Evolutionary conservation across 1,140 invertebrate species (phyloP), one percentile per base, ranked within the genome.

Genomic region (Lasioglossum albipes): DNA sequence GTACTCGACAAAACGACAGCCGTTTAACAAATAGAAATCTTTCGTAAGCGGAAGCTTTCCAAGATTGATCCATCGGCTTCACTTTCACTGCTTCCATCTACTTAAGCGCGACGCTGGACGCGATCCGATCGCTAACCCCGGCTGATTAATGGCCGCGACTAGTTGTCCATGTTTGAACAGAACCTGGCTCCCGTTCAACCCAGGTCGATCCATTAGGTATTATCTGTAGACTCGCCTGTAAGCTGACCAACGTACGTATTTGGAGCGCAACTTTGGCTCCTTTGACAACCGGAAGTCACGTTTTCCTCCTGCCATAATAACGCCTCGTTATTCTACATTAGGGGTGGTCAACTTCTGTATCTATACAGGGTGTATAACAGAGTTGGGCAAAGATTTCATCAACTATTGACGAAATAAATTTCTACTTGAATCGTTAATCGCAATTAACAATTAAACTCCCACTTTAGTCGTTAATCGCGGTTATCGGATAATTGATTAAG

Each of bases 151-250:
- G 68, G 71, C 20, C 6, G 7, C 20, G 68, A 27, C 10, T 20
- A 31, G 49, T 72, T 42, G 57, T 36, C 36, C 49, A 78, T 54
- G 27, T 72, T 72, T 64, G 45, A 72, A 78, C 45, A 64, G 68
- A 72, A 72, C 49, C 71, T 64, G 52, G 70, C 59, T 72, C 27
- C 7, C n/a, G 49, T 64, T 72, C 64, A 7, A 16, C 2, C n/a
- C 20, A 6, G 36, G 1, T 54, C 31, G 27, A 7, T 42, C n/a
- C 57, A 62, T 62, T 77, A 62, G 13, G 16, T 45, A 42, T 27
- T 36, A 27, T 59, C 59, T 12, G 45, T 49, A 22, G 67, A 59
- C 68, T 42, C 42, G n/a, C 12, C 12, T 52, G 52, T 22, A 20
- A 42, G 18, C 22, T 65, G 62, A 36, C 13, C 27, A 64, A 16